Conservation (phyloP, 1,140 invertebrate species). For the Nebria ingens region DNA sequence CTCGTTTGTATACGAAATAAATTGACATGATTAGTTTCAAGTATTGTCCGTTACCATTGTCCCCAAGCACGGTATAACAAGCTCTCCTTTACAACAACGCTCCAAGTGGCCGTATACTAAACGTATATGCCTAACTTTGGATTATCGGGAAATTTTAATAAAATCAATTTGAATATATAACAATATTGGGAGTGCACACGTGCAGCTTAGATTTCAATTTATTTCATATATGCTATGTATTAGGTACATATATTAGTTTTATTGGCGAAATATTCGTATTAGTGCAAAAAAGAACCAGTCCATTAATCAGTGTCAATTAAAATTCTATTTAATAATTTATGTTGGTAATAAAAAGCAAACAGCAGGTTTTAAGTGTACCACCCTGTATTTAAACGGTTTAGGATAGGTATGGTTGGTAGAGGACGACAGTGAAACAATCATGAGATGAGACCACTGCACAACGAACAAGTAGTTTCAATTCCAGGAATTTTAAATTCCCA, state of each 20-base stretch:
- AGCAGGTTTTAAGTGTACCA: not conserved
- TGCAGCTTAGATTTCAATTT: no score
- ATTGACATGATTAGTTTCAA: not conserved
- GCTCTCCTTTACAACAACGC: no score
- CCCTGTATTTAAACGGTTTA: not conserved
- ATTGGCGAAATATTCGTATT: no score
- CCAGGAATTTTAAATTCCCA: constrained; percentile 31
- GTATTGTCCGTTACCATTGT: not conserved
- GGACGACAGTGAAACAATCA: constrained; percentile 21
- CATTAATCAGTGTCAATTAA: no score
- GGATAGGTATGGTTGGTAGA: not conserved
- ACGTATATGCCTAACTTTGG: not conserved
- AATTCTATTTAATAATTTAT: no score
- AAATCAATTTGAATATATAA: not conserved
- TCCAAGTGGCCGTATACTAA: no score
- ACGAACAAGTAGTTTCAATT: constrained; percentile 32
- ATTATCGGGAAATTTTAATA: not conserved
- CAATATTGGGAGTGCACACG: no score
- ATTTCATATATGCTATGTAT: no score
- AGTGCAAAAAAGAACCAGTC: no score
- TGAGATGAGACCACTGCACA: no score
- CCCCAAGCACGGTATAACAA: not conserved
- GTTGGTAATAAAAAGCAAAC: no score
- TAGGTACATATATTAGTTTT: no score
- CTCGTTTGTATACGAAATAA: not conserved